Evolutionary conservation across 2,888 invertebrate genomes (phyloP), one percentile per base, ranked within the genome.

Genomic region (Spisula solida): DNA sequence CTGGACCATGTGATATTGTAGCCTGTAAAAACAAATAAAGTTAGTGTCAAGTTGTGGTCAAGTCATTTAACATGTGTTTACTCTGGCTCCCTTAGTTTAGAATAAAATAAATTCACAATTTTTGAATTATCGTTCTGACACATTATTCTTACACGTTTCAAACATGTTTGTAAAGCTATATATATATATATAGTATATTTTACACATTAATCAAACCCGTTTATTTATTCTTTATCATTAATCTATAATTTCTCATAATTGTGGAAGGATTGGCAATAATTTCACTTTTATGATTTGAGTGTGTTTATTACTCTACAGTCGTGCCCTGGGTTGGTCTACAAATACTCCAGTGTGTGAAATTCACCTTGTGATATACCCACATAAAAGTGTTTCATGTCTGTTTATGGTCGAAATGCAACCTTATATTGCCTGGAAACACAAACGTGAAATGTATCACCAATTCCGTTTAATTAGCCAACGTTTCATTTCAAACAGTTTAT

Each of bases 401-500:
- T 70, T 70, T 31, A 75, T 75, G 75, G 75, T 75, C 4, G 75
- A 75, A 75, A 75, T 75, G 75, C 25, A 31, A 75, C 75, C 25
- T 31, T 75, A 16, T 75, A 75, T 34, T 75, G 75, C 75, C 75
- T 75, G 75, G 18, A 75, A 75, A 75, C 75, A 75, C 75, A 34
- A 34, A 75, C 75, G 31, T 75, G 10, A 75, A 75, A 34, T 75
- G 85, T 81, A 81, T 56, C 56, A 83, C 81, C 60, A 31, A 82
- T 85, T 87, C 85, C 66, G 82, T 60, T 85, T 90, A 87, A 90
- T 87, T 85, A 84, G 70, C 83, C 25, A 20, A 16, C 25, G 82
- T 85, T 85, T 87, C 89, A 87, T 85, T 90, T 85, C 66, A 87
- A 85, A 90, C 87, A 85, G 51, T 86, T 85, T 88, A 85, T 85